Evolutionary conservation across 2,797 vertebrate species (phyloP).

Genomic region (Podarcis lilfordi): DNA sequence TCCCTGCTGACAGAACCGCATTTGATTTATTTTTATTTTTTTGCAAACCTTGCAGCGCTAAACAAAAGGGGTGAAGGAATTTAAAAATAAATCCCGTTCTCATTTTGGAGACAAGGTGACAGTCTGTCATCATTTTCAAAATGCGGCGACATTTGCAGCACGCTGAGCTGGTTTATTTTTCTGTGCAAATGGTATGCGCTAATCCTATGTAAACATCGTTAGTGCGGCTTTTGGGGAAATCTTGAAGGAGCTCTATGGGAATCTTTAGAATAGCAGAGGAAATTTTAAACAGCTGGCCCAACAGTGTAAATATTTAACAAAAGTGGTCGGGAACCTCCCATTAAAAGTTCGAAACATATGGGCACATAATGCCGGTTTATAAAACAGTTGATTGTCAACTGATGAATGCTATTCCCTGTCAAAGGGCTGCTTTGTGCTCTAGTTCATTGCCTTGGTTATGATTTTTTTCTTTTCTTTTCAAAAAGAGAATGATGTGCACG

Average conservation of each 20-base stretch:
- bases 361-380: slow-evolving; percentile 7
- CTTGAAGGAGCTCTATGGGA: not conserved
- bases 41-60: not conserved
- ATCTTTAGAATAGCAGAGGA: slow-evolving; percentile 2
- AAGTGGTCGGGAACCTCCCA: not conserved
- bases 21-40: not conserved
- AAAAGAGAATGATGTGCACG: not conserved
- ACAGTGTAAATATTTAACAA: slow-evolving; percentile 21
- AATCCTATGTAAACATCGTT: slow-evolving; percentile 4
- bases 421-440: not conserved
- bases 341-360: slow-evolving; percentile 20
- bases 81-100: not conserved
- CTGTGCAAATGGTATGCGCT: not conserved
- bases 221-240: not conserved
- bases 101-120: not conserved
- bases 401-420: not conserved
- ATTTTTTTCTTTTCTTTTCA: not conserved
- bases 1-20: not conserved
- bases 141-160: not conserved
- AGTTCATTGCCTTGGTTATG: not conserved
- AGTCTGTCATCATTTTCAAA: not conserved
- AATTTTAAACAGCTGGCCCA: slow-evolving; percentile 16
- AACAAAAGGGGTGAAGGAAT: not conserved
- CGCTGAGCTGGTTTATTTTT: not conserved
- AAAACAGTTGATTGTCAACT: not conserved